Evolutionary conservation across 1,140 invertebrate genomes (phyloP).

Genomic region (Trypoxylus dichotomus): DNA sequence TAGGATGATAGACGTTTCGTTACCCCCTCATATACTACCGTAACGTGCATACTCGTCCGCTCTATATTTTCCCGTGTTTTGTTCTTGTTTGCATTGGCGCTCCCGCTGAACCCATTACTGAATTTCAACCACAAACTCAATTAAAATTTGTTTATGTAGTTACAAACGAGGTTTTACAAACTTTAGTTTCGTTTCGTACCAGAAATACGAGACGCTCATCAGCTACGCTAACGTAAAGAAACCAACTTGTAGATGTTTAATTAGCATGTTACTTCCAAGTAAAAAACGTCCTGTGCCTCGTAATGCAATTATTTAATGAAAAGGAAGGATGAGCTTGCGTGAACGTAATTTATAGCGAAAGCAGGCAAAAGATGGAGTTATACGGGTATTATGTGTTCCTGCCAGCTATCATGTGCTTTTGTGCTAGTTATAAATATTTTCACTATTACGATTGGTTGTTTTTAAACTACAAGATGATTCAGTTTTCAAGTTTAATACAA

Average conservation of each 20-base stretch:
- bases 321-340: too few species aligned
- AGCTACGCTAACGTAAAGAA: neutral
- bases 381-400: too few species aligned
- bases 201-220: neutral
- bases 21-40: too few species aligned
- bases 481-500: too few species aligned
- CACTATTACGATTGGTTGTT: too few species aligned
- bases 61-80: neutral
- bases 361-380: too few species aligned
- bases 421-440: too few species aligned
- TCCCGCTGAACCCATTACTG: slow-evolving; percentile 11
- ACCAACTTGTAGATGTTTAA: slow-evolving; percentile 5
- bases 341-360: too few species aligned
- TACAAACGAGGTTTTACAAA: slow-evolving; percentile 18
- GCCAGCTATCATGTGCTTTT: too few species aligned
- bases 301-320: too few species aligned
- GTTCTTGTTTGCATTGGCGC: neutral
- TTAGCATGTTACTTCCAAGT: neutral
- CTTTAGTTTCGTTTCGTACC: neutral
- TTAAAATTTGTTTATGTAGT: slow-evolving; percentile 22
- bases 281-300: neutral
- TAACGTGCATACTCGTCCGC: neutral
- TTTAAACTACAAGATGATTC: too few species aligned
- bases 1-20: too few species aligned
- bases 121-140: slow-evolving; percentile 18